Percentiles rank a stretch among this genome's conserved stretches.
Conservation (phyloP, 2,888 invertebrate genomes). For the Pheosia gnoma region DNA sequence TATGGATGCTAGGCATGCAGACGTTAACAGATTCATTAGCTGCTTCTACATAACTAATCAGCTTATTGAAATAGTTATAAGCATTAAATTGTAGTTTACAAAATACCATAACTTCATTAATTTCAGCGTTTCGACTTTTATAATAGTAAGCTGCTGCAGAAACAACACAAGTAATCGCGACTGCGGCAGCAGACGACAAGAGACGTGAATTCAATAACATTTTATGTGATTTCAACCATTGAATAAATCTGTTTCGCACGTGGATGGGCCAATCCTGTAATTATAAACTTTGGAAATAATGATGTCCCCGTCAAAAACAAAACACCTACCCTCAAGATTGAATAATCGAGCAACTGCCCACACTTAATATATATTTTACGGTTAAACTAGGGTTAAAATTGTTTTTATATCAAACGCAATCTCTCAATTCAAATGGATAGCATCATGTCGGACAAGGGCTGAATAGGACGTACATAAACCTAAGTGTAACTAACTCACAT, state of each 20-base stretch:
- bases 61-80: slow-evolving; percentile 74
- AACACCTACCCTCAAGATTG: background rate
- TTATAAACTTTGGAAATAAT: slow-evolving; percentile 65
- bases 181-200: slow-evolving; percentile 69
- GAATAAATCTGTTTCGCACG: slow-evolving; percentile 45
- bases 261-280: slow-evolving; percentile 58
- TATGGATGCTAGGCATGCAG: slow-evolving; percentile 79
- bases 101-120: slow-evolving; percentile 81
- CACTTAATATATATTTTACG: no score
- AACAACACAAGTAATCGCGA: slow-evolving; percentile 72
- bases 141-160: slow-evolving; percentile 75
- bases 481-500: no score
- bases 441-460: no score
- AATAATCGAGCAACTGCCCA: slow-evolving; percentile 49
- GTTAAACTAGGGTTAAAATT: no score
- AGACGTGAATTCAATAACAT: slow-evolving; percentile 71
- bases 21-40: slow-evolving; percentile 68
- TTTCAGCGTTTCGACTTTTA: slow-evolving; percentile 62
- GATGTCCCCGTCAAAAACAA: slow-evolving; percentile 20
- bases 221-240: slow-evolving; percentile 72
- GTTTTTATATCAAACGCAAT: no score
- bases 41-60: slow-evolving; percentile 72
- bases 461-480: no score
- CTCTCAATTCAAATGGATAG: no score
- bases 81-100: slow-evolving; percentile 78